Evolutionary conservation across 2,888 invertebrate species (phyloP).

Genomic region (Coleophora flavipennella): DNA sequence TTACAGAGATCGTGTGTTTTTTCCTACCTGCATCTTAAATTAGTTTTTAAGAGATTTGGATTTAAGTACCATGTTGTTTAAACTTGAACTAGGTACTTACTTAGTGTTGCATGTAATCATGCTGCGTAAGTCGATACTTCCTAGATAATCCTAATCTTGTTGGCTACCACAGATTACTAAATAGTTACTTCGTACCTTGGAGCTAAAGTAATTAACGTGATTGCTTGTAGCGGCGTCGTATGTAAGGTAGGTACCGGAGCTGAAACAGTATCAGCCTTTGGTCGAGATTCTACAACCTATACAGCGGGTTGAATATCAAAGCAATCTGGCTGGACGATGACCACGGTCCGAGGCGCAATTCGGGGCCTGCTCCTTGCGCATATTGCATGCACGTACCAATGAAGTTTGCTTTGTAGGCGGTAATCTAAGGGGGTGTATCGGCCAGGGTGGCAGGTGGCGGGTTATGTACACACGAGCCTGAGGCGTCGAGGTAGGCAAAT

Average conservation of each 20-base stretch:
- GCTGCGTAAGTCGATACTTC: slow-evolving; percentile 7
- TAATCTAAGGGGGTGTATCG: slow-evolving; percentile 69
- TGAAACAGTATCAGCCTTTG: slow-evolving; percentile 32
- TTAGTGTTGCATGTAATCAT: not conserved
- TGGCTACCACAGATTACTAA: no score
- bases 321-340: slow-evolving; percentile 46
- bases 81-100: not conserved
- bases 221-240: slow-evolving; percentile 29
- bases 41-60: no score
- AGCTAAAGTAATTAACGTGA: slow-evolving; percentile 49
- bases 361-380: slow-evolving; percentile 64
- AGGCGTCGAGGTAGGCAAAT: slow-evolving; percentile 73
- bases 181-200: no score
- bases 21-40: no score
- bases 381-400: slow-evolving; percentile 73
- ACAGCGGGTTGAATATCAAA: slow-evolving; percentile 56
- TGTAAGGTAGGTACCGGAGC: slow-evolving; percentile 13
- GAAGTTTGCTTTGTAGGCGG: slow-evolving; percentile 73
- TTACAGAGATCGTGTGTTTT: no score
- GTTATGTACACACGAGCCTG: slow-evolving; percentile 70
- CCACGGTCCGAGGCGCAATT: slow-evolving; percentile 56
- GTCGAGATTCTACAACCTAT: slow-evolving; percentile 47
- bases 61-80: no score
- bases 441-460: slow-evolving; percentile 56
- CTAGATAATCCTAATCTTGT: slow-evolving; percentile 24